phyloP scores from a whole-genome alignment of 2,113 vertebrate species.

The Albula goreensis region DNA sequence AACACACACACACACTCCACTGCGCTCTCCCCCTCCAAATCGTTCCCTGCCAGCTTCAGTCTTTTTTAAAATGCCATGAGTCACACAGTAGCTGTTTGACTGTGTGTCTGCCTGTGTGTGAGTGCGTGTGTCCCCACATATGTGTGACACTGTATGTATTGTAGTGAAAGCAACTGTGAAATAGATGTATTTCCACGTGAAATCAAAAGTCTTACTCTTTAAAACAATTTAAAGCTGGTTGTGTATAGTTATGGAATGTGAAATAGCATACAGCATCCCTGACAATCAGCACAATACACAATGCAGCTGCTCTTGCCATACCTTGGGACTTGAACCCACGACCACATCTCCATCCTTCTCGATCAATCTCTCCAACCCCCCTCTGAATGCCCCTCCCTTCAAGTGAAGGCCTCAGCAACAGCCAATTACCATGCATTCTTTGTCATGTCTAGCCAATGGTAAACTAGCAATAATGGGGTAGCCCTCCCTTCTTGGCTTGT shows the following conservation, averaged over 20 bases:
- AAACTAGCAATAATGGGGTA: neutral
- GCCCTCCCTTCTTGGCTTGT: neutral
- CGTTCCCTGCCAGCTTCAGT: conserved; percentile 50
- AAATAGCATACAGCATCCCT: neutral
- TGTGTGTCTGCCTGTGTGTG: conserved; percentile 33
- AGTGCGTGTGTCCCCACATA: conserved; percentile 13
- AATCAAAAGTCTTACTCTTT: neutral
- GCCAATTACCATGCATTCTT: neutral
- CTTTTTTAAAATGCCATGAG: conserved; percentile 58
- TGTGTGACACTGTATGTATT: conserved; percentile 3
- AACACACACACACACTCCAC: conserved; percentile 31
- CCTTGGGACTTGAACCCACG: neutral
- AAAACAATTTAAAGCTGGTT: neutral
- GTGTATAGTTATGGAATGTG: neutral
- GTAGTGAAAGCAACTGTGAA: neutral
- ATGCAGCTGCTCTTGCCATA: neutral
- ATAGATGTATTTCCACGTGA: neutral
- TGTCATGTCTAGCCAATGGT: conserved; percentile 12
- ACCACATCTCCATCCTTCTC: neutral
- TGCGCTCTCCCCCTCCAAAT: conserved; percentile 19
- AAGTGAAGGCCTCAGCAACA: conserved; percentile 30
- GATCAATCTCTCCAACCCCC: neutral
- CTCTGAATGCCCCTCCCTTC: conserved; percentile 9
- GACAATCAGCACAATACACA: neutral
- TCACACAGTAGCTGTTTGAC: conserved; percentile 47